Percentiles rank a stretch among this genome's conserved stretches.
These are phyloP conservation scores for Argopecten irradians DNA, from an alignment of 1,140 invertebrate species.

Conservation along the genomic window DNA sequence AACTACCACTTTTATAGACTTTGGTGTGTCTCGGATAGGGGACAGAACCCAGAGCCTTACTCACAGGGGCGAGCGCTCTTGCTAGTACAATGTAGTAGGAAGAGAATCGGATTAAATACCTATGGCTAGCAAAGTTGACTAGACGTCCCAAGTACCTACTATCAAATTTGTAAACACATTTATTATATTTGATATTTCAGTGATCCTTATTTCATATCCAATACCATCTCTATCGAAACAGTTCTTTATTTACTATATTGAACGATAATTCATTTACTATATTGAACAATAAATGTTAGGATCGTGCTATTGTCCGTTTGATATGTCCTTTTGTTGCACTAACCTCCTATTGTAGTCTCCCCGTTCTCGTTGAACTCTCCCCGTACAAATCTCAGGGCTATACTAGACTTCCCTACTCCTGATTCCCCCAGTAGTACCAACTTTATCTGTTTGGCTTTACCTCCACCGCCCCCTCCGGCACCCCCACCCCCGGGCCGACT, in stretches of 20 bases:
- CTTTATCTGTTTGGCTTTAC: slow-evolving; percentile 94
- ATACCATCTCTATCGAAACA: too few relatives aligned
- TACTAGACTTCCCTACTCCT: slow-evolving; percentile 98
- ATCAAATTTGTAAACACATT: too few relatives aligned
- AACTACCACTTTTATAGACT: too few relatives aligned
- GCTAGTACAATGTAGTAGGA: too few relatives aligned
- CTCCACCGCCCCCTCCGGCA: slow-evolving; percentile 79
- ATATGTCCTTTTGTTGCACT: neutral
- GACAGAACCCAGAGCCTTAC: too few relatives aligned
- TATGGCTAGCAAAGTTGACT: too few relatives aligned
- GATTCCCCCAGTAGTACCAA: slow-evolving; percentile 98
- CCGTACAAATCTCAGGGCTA: slow-evolving; percentile 99
- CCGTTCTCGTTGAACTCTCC: slow-evolving; percentile 99
- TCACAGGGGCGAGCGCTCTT: too few relatives aligned
- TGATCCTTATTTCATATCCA: too few relatives aligned
- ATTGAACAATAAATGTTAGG: neutral
- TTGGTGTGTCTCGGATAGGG: too few relatives aligned
- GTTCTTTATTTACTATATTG: neutral
- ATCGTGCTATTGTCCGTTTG: neutral
- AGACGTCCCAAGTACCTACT: too few relatives aligned
- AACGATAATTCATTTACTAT: neutral
- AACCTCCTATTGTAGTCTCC: slow-evolving; percentile 98
- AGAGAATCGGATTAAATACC: too few relatives aligned
- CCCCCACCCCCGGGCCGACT: neutral
- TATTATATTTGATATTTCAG: too few relatives aligned